Evolutionary conservation across 2,113 vertebrate genomes (phyloP).

Genomic region (Vicugna pacos): DNA sequence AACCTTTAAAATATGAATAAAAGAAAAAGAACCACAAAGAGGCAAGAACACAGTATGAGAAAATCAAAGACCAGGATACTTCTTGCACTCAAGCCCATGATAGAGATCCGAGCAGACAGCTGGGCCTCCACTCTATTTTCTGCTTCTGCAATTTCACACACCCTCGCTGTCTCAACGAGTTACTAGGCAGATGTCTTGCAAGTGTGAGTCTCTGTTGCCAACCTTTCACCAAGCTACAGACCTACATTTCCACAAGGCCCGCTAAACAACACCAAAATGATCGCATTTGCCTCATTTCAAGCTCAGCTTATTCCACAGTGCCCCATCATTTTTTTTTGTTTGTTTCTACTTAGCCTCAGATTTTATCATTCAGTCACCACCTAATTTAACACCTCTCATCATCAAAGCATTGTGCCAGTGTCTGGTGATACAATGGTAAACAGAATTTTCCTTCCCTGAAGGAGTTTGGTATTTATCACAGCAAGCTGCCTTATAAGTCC

Average conservation of each 20-base stretch:
- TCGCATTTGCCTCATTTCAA: neutral
- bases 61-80: neutral
- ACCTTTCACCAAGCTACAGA: neutral
- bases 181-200: neutral
- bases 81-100: neutral
- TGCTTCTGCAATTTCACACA: neutral
- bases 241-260: neutral
- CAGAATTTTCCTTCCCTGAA: neutral
- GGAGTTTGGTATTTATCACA: neutral
- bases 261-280: neutral
- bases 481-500: neutral
- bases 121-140: neutral
- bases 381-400: neutral
- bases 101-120: neutral
- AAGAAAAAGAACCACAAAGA: neutral
- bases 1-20: neutral
- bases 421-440: neutral
- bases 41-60: neutral
- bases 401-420: neutral
- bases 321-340: neutral
- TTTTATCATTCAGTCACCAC: neutral
- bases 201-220: neutral
- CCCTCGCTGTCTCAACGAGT: neutral
- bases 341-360: neutral
- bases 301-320: neutral